These are phyloP conservation scores for Carabus problematicus DNA, from an alignment of 2,888 invertebrate species.

Conservation along the genomic window DNA sequence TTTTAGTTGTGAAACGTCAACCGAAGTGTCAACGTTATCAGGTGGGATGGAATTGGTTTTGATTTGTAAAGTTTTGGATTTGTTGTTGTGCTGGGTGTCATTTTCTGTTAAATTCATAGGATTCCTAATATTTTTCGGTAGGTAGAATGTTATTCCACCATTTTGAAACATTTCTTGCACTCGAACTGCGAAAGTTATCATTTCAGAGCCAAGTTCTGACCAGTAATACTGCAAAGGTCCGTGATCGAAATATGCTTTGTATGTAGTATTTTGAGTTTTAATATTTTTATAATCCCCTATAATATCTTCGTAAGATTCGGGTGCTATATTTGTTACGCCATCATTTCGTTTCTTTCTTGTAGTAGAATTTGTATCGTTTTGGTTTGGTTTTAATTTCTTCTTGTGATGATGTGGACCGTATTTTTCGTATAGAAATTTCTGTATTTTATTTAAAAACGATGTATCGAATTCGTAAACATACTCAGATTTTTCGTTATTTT, in stretches of 20 bases:
- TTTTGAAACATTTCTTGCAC: slow-evolving; percentile 64
- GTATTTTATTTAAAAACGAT: background rate
- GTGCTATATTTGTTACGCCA: background rate
- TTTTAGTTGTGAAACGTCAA: slow-evolving; percentile 15
- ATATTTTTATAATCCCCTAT: slow-evolving; percentile 58
- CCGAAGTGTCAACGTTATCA: slow-evolving; percentile 9
- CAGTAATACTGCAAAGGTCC: slow-evolving; percentile 63
- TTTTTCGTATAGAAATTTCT: background rate
- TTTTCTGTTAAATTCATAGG: slow-evolving; percentile 22
- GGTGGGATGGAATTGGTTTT: background rate
- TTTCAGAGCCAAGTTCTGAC: slow-evolving; percentile 59
- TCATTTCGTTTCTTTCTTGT: background rate
- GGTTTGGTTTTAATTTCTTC: no score
- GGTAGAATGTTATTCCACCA: slow-evolving; percentile 61
- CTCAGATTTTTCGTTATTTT: background rate
- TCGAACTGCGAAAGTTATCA: slow-evolving; percentile 63
- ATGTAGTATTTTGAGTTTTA: slow-evolving; percentile 58
- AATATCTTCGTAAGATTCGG: slow-evolving; percentile 50
- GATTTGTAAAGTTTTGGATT: slow-evolving; percentile 23
- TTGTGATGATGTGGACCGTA: background rate
- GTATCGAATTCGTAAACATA: background rate
- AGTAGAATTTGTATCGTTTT: background rate
- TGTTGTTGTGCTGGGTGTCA: slow-evolving; percentile 30
- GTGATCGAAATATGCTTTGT: slow-evolving; percentile 60
- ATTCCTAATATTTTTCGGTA: slow-evolving; percentile 42